Percentiles rank a stretch among this genome's conserved stretches.
Conservation (phyloP, 2,888 invertebrate genomes). For the Drosophila affinis region DNA sequence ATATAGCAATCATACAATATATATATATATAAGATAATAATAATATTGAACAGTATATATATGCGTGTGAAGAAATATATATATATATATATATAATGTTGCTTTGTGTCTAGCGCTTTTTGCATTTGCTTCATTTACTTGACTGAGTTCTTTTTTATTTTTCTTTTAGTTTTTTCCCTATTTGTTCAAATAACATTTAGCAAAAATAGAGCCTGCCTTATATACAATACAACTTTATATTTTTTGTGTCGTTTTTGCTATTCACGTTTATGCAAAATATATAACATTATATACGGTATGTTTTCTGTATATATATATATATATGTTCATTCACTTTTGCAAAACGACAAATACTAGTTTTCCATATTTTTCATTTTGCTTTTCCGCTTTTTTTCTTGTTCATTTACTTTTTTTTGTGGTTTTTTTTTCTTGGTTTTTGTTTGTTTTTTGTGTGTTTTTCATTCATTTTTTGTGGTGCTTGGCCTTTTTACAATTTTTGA, state of each 20-base stretch:
- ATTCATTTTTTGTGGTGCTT: conserved; percentile 46
- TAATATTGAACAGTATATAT: conserved; percentile 74
- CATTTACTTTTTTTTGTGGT: conserved; percentile 4
- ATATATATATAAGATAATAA: conserved; percentile 63
- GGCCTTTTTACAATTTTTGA: conserved; percentile 60
- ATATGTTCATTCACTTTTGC: conserved; percentile 41
- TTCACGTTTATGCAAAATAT: conserved; percentile 64
- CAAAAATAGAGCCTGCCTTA: conserved; percentile 78
- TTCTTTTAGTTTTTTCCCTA: conserved; percentile 65
- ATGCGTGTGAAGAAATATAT: conserved; percentile 52
- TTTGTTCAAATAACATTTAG: conserved; percentile 80
- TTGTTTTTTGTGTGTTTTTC: conserved; percentile 25
- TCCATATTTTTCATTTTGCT: conserved; percentile 31
- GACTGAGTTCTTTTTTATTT: conserved; percentile 22
- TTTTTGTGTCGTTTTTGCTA: conserved; percentile 40
- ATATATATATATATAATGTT: conserved; percentile 49
- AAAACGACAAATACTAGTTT: conserved; percentile 60
- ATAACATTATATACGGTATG: conserved; percentile 41
- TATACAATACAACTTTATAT: conserved; percentile 74
- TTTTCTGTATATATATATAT: conserved; percentile 54
- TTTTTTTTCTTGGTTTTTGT: conserved; percentile 20
- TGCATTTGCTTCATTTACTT: conserved; percentile 59
- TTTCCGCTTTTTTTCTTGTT: conserved; percentile 36
- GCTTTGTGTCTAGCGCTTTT: conserved; percentile 67
- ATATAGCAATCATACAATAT: conserved; percentile 77